Base-by-base conservation (phyloP, 2,797 vertebrate species). In the Steatocranus sp. region DNA sequence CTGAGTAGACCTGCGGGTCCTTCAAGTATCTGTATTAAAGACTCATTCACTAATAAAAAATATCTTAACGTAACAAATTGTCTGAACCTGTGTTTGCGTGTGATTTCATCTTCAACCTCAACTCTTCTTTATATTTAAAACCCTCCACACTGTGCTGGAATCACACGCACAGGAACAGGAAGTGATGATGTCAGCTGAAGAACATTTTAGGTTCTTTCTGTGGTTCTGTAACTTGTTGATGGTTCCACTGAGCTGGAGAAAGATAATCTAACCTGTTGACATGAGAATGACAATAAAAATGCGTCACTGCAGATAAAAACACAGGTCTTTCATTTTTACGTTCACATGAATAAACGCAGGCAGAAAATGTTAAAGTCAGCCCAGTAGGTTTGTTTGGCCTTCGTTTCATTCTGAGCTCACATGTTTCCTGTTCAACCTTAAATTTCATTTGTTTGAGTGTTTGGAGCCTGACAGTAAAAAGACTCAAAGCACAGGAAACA, bases 321-420 rank as follows among this genome's bases (percentile, higher is more conserved):
- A 38, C 8, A 32, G 0, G 0, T 34, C 4, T 0, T 34, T n/a
- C 17, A 0, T n/a, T 3, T 34, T 36, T 36, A 36, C 5, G 11
- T 14, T 63, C 4, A 8, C 32, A 8, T 0, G 1, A 34, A 61
- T 58, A 34, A 58, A 32, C 11, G 8, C n/a, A 20, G 11, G 34
- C 14, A 66, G 58, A 63, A 61, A 63, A 36, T 8, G 6, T 34
- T 34, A 0, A 5, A 36, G 6, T 14, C 53, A 27, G 8, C 25
- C 7, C 53, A 56, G 3, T 6, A 30, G 51, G 12, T 54, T 25
- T 15, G 12, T 8, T 54, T 54, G 23, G 51, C 23, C 54, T 58
- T 32, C 2, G 10, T 36, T 5, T 61, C 56, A 61, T 34, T 61
- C 30, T n/a, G 32, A 63, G 34, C 3, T 38, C 20, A 23, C 11